A percentile compares a stretch with the other conserved stretches of the same genome.
These are phyloP conservation scores for Callinectes sapidus DNA, from an alignment of 2,888 invertebrate species.

Conservation along the genomic window DNA sequence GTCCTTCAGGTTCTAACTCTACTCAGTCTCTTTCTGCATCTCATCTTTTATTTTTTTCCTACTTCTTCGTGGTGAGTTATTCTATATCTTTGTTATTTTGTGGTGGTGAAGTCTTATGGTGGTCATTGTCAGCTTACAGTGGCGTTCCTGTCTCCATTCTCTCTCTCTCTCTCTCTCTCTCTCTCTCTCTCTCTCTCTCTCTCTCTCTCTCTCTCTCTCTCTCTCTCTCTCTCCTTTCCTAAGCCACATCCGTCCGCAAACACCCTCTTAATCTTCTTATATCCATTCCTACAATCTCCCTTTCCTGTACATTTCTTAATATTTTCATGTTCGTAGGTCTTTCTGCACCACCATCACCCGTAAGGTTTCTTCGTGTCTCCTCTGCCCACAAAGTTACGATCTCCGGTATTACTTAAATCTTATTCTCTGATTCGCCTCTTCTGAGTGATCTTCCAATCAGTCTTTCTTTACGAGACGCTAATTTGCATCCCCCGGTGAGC, in stretches of 20 bases:
- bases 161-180: neutral
- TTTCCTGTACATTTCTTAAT: neutral
- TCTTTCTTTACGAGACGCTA: constrained; percentile 7
- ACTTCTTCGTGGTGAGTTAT: neutral
- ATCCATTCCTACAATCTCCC: neutral
- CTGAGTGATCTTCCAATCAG: neutral
- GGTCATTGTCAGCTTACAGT: neutral
- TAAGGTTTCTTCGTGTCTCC: neutral
- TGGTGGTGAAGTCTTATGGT: neutral
- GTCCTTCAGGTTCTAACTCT: neutral
- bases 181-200: constrained; percentile 15
- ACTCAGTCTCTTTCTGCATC: neutral
- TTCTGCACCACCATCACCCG: neutral
- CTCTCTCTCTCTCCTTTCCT: neutral
- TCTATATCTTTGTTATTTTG: neutral
- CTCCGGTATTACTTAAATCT: neutral
- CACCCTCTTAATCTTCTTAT: too few relatives aligned
- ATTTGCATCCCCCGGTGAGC: neutral
- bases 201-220: constrained; percentile 3
- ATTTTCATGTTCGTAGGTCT: neutral
- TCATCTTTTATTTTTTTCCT: neutral
- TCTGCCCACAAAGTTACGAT: neutral
- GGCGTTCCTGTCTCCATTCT: neutral
- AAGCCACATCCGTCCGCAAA: neutral
- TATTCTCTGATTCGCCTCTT: neutral